Evolutionary conservation across 1,140 invertebrate species (phyloP).

Genomic region (Oscheius sp.): DNA sequence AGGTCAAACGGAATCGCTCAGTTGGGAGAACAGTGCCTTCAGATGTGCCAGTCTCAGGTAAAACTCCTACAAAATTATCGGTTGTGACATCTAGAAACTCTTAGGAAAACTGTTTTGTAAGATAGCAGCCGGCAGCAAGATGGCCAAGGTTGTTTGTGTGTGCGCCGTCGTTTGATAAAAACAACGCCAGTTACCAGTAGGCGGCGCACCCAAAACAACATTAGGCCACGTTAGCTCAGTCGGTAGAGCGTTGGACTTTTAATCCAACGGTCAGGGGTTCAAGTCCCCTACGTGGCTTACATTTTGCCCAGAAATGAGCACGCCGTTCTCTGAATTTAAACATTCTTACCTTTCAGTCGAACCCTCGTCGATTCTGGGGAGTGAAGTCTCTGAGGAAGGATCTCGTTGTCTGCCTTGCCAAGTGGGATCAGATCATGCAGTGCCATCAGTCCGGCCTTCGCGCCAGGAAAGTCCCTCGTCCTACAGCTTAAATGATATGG

Average conservation of each 20-base stretch:
- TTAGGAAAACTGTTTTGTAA: too few species aligned
- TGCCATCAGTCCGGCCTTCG: conserved; percentile 59
- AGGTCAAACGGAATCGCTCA: conserved; percentile 55
- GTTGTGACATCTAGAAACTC: too few species aligned
- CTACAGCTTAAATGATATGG: conserved; percentile 7
- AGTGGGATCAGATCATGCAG: conserved; percentile 59
- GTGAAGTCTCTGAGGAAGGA: conserved; percentile 59
- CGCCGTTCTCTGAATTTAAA: not conserved
- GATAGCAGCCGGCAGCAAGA: too few species aligned
- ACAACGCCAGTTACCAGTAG: too few species aligned
- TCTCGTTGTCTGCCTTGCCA: conserved; percentile 57
- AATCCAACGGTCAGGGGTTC: not conserved
- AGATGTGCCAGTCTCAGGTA: conserved; percentile 58
- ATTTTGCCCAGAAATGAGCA: not conserved
- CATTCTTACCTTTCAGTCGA: conserved; percentile 47
- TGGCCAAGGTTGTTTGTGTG: too few species aligned
- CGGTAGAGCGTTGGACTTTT: not conserved
- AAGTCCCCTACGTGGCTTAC: not conserved
- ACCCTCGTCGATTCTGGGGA: conserved; percentile 56
- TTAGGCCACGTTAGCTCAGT: not conserved
- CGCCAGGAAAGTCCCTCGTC: conserved; percentile 48
- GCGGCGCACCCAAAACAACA: not conserved
- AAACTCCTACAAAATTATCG: too few species aligned
- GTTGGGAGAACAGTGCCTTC: conserved; percentile 53
- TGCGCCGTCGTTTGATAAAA: too few species aligned